Base-by-base conservation (phyloP, 2,888 invertebrate species). In the Desoria tigrina region DNA sequence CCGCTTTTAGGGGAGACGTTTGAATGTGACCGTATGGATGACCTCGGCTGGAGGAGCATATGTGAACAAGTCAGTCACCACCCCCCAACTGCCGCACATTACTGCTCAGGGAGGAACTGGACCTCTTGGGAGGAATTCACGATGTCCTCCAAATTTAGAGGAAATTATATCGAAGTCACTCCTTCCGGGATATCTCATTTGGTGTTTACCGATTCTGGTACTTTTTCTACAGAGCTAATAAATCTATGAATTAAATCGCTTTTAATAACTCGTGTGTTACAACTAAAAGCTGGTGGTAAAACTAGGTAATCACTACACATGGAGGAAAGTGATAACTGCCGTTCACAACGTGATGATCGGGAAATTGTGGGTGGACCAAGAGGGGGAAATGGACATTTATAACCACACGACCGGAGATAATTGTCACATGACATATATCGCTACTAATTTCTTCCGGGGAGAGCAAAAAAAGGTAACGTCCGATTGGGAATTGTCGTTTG, bases 291-390 rank as follows among this genome's bases (percentile, higher is more conserved):
- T n/a, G n/a, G n/a, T n/a, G n/a, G n/a, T n/a, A n/a, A n/a, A n/a
- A n/a, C n/a, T n/a, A 77, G 88, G 88, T 45, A 90, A 92, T 81
- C 93, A 93, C 79, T 99, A 94, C 83, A 92, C 95, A 3, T 99
- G 98, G 96, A 86, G 94, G 75, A 99, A 99, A 85, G 84, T 98
- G 56, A 95, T 95, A 21, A 98, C 98, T 21, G 97, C 97, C 4
- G 96, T 99, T 57, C 98, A 99, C 84, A 99, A 99, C 82, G 97
- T 99, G 78, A 98, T 99, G 77, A 95, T 99, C 64, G 99, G 99
- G 73, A 94, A 93, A 82, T 84, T 99, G 76, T 99, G 99, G 99
- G 94, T 99, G 66, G 99, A 99, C 83, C 95, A 99, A 82, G 94
- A 96, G 80, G 99, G 99, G 53, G 98, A 99, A 80, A 98, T 96